phyloP scores from a whole-genome alignment of 2,888 invertebrate genomes.

The Acleris holmiana region DNA sequence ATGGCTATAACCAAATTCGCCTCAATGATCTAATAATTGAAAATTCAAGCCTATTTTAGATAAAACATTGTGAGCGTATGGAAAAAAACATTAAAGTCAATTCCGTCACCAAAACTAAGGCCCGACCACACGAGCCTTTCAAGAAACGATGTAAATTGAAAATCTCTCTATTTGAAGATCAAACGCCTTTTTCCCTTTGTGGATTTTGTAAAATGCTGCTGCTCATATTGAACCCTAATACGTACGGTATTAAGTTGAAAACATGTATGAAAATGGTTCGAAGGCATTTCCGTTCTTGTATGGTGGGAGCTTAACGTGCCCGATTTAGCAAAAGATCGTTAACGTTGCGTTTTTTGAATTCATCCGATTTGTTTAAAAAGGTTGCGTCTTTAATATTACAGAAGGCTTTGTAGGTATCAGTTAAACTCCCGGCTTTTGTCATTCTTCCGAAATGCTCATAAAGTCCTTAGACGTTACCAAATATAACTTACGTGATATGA shows the following conservation, averaged over 20 bases:
- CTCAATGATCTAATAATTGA: too few species aligned
- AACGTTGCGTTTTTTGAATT: slow-evolving; percentile 28
- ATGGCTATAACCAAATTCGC: too few species aligned
- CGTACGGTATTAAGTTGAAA: not conserved
- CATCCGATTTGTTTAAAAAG: slow-evolving; percentile 31
- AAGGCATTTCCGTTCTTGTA: slow-evolving; percentile 18
- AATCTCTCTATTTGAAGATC: slow-evolving; percentile 75
- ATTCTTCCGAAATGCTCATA: not conserved
- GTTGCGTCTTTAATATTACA: slow-evolving; percentile 8
- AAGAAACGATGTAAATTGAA: slow-evolving; percentile 72
- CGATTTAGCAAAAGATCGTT: slow-evolving; percentile 30
- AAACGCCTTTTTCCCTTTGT: slow-evolving; percentile 69
- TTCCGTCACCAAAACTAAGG: slow-evolving; percentile 13
- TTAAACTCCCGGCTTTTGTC: not conserved
- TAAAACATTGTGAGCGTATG: too few species aligned
- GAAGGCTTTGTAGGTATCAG: not conserved
- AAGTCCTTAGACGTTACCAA: not conserved
- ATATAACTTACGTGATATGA: too few species aligned
- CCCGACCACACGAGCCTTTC: slow-evolving; percentile 23
- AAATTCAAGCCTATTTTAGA: too few species aligned
- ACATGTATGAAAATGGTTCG: slow-evolving; percentile 8
- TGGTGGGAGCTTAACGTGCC: slow-evolving; percentile 25
- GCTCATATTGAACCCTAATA: slow-evolving; percentile 2
- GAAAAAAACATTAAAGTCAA: not conserved
- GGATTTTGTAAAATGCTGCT: slow-evolving; percentile 46